A percentile compares a stretch with the other conserved stretches of the same genome.
Conservation (phyloP, 2,113 vertebrate genomes). For the Coryphaenoides rupestris region DNA sequence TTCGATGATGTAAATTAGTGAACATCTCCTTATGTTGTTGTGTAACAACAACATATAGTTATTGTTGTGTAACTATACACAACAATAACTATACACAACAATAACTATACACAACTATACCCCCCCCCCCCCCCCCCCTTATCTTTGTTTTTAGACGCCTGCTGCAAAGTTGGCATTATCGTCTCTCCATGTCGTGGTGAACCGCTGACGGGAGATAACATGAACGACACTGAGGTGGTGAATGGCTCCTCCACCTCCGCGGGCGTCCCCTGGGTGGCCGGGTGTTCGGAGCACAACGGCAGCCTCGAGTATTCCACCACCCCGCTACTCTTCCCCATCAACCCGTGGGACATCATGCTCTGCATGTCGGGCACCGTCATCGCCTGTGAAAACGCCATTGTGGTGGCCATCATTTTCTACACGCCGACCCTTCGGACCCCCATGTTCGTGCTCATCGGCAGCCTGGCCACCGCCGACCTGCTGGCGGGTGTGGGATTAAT, state of each 20-base stretch:
- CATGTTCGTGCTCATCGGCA: conserved; percentile 94
- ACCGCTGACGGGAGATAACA: conserved; percentile 47
- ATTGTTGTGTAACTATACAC: too few species aligned
- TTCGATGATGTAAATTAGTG: too few species aligned
- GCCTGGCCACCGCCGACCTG: conserved; percentile 92
- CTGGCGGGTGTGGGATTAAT: conserved; percentile 93
- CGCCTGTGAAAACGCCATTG: conserved; percentile 93
- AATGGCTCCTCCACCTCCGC: conserved; percentile 68
- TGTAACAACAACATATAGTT: too few species aligned
- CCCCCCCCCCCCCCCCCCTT: background rate
- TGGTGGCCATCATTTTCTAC: conserved; percentile 94
- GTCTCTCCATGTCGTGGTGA: background rate
- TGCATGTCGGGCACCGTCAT: conserved; percentile 95
- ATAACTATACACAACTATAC: too few species aligned
- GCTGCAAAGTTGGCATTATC: too few species aligned
- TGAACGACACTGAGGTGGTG: conserved; percentile 78
- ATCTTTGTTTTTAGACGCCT: too few species aligned
- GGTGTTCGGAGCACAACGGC: conserved; percentile 53
- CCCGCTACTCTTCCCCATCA: conserved; percentile 73
- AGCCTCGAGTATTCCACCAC: conserved; percentile 77
- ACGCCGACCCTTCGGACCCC: conserved; percentile 89
- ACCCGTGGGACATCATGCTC: conserved; percentile 95
- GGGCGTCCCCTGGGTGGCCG: conserved; percentile 51
- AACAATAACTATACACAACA: too few species aligned
- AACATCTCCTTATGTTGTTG: too few species aligned